Conservation (phyloP, 2,113 vertebrate genomes). For the Noturus placidus region DNA sequence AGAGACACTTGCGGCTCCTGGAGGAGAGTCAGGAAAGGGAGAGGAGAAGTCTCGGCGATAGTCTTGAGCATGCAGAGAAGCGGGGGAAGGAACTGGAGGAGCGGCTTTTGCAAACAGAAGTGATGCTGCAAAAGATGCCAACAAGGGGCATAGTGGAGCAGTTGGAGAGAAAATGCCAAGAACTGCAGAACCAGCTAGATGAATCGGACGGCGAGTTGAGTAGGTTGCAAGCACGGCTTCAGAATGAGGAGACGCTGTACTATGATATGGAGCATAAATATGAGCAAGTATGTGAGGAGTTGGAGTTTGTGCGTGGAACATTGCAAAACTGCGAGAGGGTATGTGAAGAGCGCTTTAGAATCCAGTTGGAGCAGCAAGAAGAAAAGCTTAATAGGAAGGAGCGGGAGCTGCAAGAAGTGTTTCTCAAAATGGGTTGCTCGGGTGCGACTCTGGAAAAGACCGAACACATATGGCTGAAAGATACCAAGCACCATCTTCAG, state of each 20-base stretch:
- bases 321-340: conserved; percentile 77
- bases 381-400: conserved; percentile 79
- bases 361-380: conserved; percentile 34
- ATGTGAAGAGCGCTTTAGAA: conserved; percentile 40
- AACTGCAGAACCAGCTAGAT: conserved; percentile 78
- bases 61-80: conserved; percentile 80
- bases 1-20: conserved; percentile 81
- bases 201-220: conserved; percentile 73
- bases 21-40: conserved; percentile 88
- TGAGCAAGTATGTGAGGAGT: conserved; percentile 74
- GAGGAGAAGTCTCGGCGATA: conserved; percentile 76
- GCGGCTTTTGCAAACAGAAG: conserved; percentile 74
- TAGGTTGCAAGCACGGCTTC: conserved; percentile 76
- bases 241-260: conserved; percentile 79
- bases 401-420: conserved; percentile 80
- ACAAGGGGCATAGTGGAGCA: conserved; percentile 64
- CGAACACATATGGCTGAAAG: conserved; percentile 71
- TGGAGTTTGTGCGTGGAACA: conserved; percentile 74
- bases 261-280: conserved; percentile 80
- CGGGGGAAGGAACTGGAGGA: conserved; percentile 79
- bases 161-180: conserved; percentile 74
- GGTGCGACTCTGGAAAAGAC: conserved; percentile 84
- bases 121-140: conserved; percentile 28
- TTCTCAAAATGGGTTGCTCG: conserved; percentile 83
- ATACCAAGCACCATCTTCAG: conserved; percentile 55